Conservation (phyloP, 2,797 vertebrate species). For the Fistularia commersonii region DNA sequence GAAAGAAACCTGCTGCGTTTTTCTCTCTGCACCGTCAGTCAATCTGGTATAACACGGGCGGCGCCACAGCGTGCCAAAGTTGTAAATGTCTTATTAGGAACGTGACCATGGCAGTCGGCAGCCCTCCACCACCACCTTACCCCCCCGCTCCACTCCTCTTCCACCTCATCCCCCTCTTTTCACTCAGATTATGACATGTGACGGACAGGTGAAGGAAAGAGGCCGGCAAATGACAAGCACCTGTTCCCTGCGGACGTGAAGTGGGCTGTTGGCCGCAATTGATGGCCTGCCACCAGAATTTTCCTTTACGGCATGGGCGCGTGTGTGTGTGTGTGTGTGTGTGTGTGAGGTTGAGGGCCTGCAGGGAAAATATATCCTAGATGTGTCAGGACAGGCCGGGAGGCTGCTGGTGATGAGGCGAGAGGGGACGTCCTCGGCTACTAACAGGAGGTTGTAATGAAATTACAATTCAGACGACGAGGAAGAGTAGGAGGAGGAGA, state of each 20-base stretch:
- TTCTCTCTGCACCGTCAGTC: too few relatives aligned
- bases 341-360: neutral
- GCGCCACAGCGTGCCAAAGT: neutral
- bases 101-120: neutral
- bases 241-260: conserved; percentile 56
- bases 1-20: too few relatives aligned
- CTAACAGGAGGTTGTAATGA: conserved; percentile 3
- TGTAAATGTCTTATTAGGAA: conserved; percentile 5
- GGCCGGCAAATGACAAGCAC: conserved; percentile 63
- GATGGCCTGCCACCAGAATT: conserved; percentile 59
- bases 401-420: conserved; percentile 35
- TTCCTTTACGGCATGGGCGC: too few relatives aligned
- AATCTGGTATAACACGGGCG: neutral
- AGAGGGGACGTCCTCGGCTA: conserved; percentile 11
- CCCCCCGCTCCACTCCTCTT: neutral
- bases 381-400: conserved; percentile 52
- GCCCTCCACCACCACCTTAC: neutral
- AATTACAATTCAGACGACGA: too few relatives aligned
- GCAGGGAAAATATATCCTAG: conserved; percentile 47
- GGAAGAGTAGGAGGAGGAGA: too few relatives aligned
- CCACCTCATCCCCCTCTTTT: conserved; percentile 16
- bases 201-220: conserved; percentile 60
- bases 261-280: conserved; percentile 49
- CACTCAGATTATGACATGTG: conserved; percentile 42
- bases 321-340: neutral